Evolutionary conservation across 2,113 vertebrate species (phyloP).

Genomic region (Pandion haliaetus): DNA sequence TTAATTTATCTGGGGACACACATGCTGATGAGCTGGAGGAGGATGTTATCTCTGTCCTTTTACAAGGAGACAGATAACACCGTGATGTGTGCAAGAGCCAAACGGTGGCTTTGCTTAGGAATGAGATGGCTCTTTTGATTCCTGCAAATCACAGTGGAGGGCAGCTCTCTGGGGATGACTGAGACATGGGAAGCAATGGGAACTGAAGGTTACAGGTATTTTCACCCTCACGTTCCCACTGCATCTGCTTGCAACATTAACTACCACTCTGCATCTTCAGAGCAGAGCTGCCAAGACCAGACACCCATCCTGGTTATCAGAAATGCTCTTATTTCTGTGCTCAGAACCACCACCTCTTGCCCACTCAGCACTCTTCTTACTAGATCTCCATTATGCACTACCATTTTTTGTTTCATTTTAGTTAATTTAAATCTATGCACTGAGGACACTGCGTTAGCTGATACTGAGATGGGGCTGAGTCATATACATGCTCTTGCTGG

Average conservation of each 20-base stretch:
- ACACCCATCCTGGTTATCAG: background rate
- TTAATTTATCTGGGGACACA: background rate
- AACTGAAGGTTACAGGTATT: background rate
- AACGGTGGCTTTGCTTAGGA: background rate
- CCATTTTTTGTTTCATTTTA: background rate
- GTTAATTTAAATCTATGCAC: background rate
- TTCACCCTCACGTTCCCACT: background rate
- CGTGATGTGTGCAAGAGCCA: background rate
- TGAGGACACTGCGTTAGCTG: background rate
- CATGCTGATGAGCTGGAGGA: background rate
- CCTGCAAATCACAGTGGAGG: background rate
- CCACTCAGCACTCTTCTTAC: background rate
- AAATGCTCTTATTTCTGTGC: background rate
- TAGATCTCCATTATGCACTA: background rate
- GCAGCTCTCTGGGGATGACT: background rate
- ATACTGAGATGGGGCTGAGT: background rate
- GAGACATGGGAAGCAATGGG: background rate
- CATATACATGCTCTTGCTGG: background rate
- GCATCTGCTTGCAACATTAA: background rate
- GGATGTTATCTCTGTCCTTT: slow-evolving; percentile 21
- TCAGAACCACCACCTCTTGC: background rate
- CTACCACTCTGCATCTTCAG: background rate
- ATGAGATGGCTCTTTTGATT: background rate
- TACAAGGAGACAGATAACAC: slow-evolving; percentile 10
- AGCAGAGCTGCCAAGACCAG: background rate